Conservation (phyloP, 1,140 invertebrate species). For the Drosophila parabipectinata region DNA sequence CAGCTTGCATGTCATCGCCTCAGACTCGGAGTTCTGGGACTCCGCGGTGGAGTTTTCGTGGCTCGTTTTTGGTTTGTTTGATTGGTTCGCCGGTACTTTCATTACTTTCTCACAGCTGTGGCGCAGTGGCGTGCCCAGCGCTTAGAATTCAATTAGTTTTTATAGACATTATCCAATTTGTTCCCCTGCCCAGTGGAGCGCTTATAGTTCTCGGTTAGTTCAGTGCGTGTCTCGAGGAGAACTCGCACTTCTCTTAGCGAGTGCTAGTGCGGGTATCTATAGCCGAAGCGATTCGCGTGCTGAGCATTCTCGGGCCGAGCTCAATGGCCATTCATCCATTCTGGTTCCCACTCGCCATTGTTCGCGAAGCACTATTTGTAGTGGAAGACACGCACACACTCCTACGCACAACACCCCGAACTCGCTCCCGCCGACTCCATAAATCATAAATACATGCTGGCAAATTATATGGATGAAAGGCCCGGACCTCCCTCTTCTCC, state of each 20-base stretch:
- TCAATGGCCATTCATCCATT: slow-evolving; percentile 67
- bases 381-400: slow-evolving; percentile 62
- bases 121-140: slow-evolving; percentile 66
- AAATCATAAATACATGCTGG: slow-evolving; percentile 78
- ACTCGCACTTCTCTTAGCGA: too few species aligned
- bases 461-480: slow-evolving; percentile 73
- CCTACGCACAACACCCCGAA: slow-evolving; percentile 18
- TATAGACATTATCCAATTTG: slow-evolving; percentile 83
- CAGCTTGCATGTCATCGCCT: slow-evolving; percentile 80
- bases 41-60: slow-evolving; percentile 21
- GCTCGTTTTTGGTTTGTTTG: slow-evolving; percentile 34
- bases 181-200: slow-evolving; percentile 31
- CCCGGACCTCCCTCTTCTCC: slow-evolving; percentile 29
- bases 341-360: slow-evolving; percentile 44
- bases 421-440: slow-evolving; percentile 44
- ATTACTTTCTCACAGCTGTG: slow-evolving; percentile 75
- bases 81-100: slow-evolving; percentile 55
- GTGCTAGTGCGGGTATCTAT: slow-evolving; percentile 45
- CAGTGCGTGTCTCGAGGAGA: slow-evolving; percentile 56
- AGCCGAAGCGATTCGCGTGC: slow-evolving; percentile 76
- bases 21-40: slow-evolving; percentile 45
- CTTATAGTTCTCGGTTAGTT: slow-evolving; percentile 7
- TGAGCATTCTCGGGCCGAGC: slow-evolving; percentile 50
- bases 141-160: slow-evolving; percentile 83
- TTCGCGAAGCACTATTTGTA: slow-evolving; percentile 67